Percentiles rank a stretch among this genome's conserved stretches.
These are phyloP conservation scores for Notiomystis cincta DNA, from an alignment of 2,113 vertebrate genomes.

Conservation along the genomic window DNA sequence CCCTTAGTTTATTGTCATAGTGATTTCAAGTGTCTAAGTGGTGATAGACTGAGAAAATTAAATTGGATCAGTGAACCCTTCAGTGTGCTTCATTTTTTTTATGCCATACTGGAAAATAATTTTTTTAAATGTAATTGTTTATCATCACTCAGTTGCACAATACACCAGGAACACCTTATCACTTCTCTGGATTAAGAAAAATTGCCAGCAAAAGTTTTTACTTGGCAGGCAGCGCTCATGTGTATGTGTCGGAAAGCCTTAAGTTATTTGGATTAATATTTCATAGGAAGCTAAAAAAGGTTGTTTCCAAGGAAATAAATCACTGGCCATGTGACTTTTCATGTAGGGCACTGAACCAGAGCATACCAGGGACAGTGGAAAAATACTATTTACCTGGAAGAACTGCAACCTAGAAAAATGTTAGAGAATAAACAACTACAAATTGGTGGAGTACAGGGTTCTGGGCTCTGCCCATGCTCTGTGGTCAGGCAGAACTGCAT, in stretches of 20 bases:
- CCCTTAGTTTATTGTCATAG: not conserved
- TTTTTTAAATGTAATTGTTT: not conserved
- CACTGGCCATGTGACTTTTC: not conserved
- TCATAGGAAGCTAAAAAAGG: not conserved
- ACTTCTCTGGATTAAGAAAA: not conserved
- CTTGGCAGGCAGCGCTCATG: not conserved
- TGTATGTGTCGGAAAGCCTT: not conserved
- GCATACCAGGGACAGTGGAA: not conserved
- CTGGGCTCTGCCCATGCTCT: not conserved
- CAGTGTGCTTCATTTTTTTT: not conserved
- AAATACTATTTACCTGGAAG: not conserved
- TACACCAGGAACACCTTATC: not conserved
- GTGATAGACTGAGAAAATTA: not conserved
- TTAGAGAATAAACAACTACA: not conserved
- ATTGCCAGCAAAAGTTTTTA: not conserved
- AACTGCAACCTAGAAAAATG: not conserved
- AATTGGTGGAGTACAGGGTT: not conserved
- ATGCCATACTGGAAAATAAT: not conserved
- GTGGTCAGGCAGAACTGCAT: not conserved
- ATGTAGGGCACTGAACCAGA: not conserved
- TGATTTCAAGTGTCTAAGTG: not conserved
- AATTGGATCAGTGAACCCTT: not conserved
- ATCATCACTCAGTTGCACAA: rapidly evolving
- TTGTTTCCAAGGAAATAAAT: not conserved
- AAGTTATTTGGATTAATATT: not conserved